Evolutionary conservation across 1,140 invertebrate genomes (phyloP), one percentile per base, ranked within the genome.

Genomic region (Diachasma alloeum): DNA sequence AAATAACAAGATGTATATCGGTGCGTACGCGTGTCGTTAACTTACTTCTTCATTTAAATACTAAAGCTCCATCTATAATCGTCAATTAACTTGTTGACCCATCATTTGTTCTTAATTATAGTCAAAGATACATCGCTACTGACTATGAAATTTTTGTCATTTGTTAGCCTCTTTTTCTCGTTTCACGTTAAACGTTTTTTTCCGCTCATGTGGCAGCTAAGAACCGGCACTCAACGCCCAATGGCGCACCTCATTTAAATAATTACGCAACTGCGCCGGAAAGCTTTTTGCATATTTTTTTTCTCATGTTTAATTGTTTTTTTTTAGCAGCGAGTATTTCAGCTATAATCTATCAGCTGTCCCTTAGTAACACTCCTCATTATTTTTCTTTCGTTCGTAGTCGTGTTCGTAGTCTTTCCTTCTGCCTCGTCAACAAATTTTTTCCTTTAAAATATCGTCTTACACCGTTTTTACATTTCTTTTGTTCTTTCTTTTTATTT

Each of bases 1-100:
- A 89, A 90, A 90, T 89, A 89, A 89, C 87, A 89, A 87, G 83
- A 87, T 88, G 85, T 87, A 89, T 89, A 85, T 87, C 81, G 81
- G 86, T 90, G 88, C 85, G 87, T 84, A 89, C 74, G 87, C 88
- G 87, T 89, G 82, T 87, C 80, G 78, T 85, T 86, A 86, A 86
- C 82, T 69, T 82, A 73, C 78, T 83, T 87, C 78, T 80, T 75
- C 81, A 80, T 80, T 81, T 78, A 70, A 70, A 82, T 84, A 86
- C 78, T 86, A 83, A 88, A 89, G 87, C 85, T 86, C 84, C 79
- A 81, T 79, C 82, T 86, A 85, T 78, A 80, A 72, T 81, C 75
- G 19, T 77, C 70, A 73, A 66, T 36, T 70, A 37, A 73, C 56
- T 48, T 66, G 66, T 48, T 67, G 70, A 44, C 37, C 72, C 53